Conservation (phyloP, 35 echinoderm and acorn worm genomes). For the Ophioderma brevispina region DNA sequence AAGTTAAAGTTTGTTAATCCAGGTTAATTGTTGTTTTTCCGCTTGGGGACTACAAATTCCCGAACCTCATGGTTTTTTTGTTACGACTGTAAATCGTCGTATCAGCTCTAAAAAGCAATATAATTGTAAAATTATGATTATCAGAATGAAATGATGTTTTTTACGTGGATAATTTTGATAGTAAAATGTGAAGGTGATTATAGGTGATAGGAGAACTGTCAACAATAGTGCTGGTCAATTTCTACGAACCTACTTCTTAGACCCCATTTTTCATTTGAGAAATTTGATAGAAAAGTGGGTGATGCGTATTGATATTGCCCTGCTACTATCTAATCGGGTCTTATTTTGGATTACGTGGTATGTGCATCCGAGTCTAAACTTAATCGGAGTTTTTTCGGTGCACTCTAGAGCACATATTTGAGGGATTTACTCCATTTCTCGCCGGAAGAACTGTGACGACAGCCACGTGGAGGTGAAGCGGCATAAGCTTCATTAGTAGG, state of each 20-base stretch:
- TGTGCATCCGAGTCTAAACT: not conserved
- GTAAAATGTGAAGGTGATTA: not conserved
- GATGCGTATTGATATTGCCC: not conserved
- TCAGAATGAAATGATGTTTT: not conserved
- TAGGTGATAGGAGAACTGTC: not conserved
- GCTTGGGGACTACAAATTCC: not conserved
- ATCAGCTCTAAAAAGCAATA: not conserved
- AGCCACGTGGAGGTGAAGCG: conserved; percentile 73
- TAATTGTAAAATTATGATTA: not conserved
- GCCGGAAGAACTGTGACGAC: conserved; percentile 41
- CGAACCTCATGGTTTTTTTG: not conserved
- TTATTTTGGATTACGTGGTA: not conserved
- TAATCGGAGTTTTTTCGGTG: not conserved
- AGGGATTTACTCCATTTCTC: conserved; percentile 20
- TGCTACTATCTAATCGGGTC: not conserved
- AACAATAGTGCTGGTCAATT: not conserved
- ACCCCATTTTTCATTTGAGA: no score
- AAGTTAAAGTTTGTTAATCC: not conserved
- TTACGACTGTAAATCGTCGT: not conserved
- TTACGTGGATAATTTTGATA: not conserved
- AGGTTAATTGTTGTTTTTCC: not conserved
- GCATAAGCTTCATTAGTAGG: conserved; percentile 65
- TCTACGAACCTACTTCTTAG: no score
- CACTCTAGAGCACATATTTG: not conserved
- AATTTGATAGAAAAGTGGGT: not conserved